Evolutionary conservation across 2,113 vertebrate genomes (phyloP).

Genomic region (Hippocampus zosterae): DNA sequence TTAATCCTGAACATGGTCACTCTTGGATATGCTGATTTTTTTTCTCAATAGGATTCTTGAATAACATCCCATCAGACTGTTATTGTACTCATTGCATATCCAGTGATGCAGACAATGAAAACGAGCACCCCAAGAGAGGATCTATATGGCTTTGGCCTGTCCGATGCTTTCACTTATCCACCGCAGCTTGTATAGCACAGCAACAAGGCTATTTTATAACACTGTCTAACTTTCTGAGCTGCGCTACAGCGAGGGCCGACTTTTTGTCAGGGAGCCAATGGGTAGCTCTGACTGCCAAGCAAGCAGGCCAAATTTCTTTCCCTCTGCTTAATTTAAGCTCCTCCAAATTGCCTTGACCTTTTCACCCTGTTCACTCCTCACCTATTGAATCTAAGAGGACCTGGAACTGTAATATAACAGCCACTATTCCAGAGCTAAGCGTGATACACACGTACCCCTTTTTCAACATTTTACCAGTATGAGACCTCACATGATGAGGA

Average conservation of each 20-base stretch:
- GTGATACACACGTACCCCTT: neutral
- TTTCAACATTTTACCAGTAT: neutral
- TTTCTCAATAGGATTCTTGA: neutral
- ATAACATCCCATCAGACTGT: neutral
- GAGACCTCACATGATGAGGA: neutral
- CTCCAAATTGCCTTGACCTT: constrained; percentile 54
- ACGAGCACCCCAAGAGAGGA: neutral
- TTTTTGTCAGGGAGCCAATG: constrained; percentile 52
- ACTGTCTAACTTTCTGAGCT: constrained; percentile 47
- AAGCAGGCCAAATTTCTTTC: constrained; percentile 61
- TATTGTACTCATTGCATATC: neutral
- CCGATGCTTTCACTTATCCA: constrained; percentile 31
- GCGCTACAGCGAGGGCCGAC: constrained; percentile 30
- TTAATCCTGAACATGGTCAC: neutral
- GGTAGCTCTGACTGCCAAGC: constrained; percentile 60
- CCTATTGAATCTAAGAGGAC: constrained; percentile 34
- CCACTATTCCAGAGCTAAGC: neutral
- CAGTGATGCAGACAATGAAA: neutral
- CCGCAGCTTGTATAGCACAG: constrained; percentile 22
- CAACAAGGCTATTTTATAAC: constrained; percentile 21
- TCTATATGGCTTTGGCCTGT: neutral
- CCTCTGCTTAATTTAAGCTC: constrained; percentile 50
- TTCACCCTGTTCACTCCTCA: constrained; percentile 51
- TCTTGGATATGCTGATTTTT: neutral
- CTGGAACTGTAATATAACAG: neutral